Evolutionary conservation across 2,888 invertebrate species (phyloP).

Genomic region (Cephus spinipes): DNA sequence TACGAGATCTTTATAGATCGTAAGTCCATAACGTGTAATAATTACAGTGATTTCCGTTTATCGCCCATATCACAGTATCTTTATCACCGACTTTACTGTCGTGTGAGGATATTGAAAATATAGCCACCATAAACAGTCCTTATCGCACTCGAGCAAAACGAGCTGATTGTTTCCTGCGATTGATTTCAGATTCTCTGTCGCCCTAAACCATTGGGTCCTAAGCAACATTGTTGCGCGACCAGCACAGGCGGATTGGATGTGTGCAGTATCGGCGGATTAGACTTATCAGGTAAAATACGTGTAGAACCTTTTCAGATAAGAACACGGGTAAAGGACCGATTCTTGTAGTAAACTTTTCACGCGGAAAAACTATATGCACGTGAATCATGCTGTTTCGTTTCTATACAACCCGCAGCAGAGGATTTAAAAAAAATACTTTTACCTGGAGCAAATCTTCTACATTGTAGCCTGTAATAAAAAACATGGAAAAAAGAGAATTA

Average conservation of each 20-base stretch:
- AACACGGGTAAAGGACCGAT: slow-evolving; percentile 1
- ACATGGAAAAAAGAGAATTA: too few relatives aligned
- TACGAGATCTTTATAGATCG: not conserved
- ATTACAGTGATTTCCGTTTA: not conserved
- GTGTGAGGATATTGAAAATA: too few relatives aligned
- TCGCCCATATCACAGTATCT: not conserved
- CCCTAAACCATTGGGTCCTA: slow-evolving; percentile 56
- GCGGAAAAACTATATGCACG: too few relatives aligned
- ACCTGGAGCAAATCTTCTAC: too few relatives aligned
- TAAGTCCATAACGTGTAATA: not conserved
- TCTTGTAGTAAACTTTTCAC: too few relatives aligned
- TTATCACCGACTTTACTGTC: too few relatives aligned
- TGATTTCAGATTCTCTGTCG: slow-evolving; percentile 57
- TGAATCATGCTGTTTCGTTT: not conserved
- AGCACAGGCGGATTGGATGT: slow-evolving; percentile 62
- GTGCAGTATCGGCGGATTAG: slow-evolving; percentile 61
- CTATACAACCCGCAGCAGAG: too few relatives aligned
- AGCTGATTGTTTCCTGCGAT: too few relatives aligned
- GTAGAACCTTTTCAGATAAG: not conserved
- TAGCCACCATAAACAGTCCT: too few relatives aligned
- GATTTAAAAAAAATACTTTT: too few relatives aligned
- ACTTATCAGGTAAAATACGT: slow-evolving; percentile 58
- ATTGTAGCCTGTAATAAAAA: too few relatives aligned
- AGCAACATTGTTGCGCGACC: slow-evolving; percentile 62
- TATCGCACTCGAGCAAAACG: too few relatives aligned